Percentiles rank a stretch among this genome's conserved stretches.
phyloP scores from a whole-genome alignment of 1,140 invertebrate species.

The Drosophila auraria region DNA sequence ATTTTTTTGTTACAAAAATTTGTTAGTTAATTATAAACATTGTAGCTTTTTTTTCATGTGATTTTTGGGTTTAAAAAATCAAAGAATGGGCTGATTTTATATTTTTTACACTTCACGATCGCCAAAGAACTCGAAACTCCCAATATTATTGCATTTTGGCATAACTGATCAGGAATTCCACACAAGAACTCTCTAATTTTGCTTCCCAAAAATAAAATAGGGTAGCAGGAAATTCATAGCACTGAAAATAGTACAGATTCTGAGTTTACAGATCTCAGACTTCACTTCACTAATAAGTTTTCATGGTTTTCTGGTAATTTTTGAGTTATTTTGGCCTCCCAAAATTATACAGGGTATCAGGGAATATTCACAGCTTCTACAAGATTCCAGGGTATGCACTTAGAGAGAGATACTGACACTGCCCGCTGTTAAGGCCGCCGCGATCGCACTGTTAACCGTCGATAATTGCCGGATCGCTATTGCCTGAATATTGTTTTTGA shows the following conservation, averaged over 20 bases:
- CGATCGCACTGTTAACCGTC: conserved; percentile 51
- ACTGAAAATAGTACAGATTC: background rate
- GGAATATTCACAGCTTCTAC: background rate
- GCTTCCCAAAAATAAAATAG: background rate
- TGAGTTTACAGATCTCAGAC: background rate
- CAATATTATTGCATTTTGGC: no score
- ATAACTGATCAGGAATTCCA: no score
- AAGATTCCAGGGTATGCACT: background rate
- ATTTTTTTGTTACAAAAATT: no score
- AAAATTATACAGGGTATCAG: background rate
- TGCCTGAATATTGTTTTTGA: conserved; percentile 66
- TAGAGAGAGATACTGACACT: conserved; percentile 8
- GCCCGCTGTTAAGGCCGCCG: conserved; percentile 34
- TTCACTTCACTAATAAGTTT: background rate
- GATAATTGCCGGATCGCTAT: conserved; percentile 64
- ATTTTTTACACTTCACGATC: background rate
- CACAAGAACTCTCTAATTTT: no score
- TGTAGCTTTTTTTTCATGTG: background rate
- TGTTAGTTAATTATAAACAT: background rate
- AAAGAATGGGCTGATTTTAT: background rate
- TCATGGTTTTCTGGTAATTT: background rate
- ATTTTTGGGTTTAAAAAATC: background rate
- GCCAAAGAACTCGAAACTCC: background rate
- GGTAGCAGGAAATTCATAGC: background rate
- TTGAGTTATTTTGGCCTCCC: background rate